Evolutionary conservation across 2,797 vertebrate genomes (phyloP).

Genomic region (Sebastes iracundus): DNA sequence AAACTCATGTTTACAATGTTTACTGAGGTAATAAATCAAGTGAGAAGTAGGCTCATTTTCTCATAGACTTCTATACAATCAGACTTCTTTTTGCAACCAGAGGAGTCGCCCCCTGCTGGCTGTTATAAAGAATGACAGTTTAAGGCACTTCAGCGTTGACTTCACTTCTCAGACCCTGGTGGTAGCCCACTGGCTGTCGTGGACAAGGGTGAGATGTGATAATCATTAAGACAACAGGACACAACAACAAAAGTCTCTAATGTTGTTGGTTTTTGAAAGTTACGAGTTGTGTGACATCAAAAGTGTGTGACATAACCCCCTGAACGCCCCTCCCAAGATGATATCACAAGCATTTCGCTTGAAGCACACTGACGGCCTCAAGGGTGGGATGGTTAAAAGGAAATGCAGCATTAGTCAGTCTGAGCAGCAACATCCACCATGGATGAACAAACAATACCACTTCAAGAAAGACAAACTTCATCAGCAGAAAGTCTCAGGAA

Average conservation of each 20-base stretch:
- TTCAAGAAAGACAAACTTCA: background rate
- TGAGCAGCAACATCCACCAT: background rate
- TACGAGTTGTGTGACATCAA: background rate
- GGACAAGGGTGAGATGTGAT: background rate
- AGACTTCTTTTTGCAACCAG: no score
- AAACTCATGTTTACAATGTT: no score
- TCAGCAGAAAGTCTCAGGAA: conserved; percentile 3
- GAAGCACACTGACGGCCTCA: background rate
- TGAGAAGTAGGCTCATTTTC: no score
- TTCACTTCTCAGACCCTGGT: no score
- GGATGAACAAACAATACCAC: conserved; percentile 9
- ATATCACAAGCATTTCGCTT: background rate
- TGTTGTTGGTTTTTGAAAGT: background rate
- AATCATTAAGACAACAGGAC: background rate
- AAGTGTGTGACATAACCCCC: background rate
- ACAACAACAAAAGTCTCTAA: background rate
- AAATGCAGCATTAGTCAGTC: background rate
- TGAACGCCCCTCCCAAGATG: fast-evolving
- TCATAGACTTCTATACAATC: no score
- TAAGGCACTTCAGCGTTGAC: no score
- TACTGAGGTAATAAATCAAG: no score
- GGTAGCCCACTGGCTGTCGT: no score
- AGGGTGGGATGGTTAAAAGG: background rate
- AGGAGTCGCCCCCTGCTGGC: no score
- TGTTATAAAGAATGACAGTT: fast-evolving